phyloP scores from a whole-genome alignment of 2,888 invertebrate species.

The Iphiclides podalirius region DNA sequence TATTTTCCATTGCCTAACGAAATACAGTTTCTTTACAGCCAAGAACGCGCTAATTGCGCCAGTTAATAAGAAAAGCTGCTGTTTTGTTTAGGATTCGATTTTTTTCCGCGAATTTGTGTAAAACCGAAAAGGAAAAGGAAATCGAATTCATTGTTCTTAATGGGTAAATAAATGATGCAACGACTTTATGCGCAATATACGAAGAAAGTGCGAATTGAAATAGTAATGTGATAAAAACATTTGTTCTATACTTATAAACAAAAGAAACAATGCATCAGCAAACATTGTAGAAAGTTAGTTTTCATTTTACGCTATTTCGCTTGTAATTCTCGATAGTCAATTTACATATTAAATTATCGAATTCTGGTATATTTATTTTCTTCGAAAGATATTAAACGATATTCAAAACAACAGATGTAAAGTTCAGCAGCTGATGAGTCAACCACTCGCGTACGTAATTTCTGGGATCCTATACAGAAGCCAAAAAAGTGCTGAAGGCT shows the following conservation, averaged over 20 bases:
- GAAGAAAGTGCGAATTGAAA: background rate
- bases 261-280: no score
- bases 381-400: background rate
- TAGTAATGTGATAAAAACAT: no score
- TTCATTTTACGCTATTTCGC: no score
- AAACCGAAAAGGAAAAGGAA: slow-evolving; percentile 11
- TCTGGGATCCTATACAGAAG: background rate
- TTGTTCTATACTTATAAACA: no score
- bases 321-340: no score
- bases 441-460: background rate
- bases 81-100: background rate
- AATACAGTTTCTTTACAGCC: no score
- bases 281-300: no score
- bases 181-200: background rate
- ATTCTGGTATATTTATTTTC: no score
- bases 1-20: no score
- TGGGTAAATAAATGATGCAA: slow-evolving; percentile 1
- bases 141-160: slow-evolving; percentile 14
- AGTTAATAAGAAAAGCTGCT: no score
- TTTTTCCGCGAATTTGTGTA: slow-evolving; percentile 7
- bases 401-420: background rate
- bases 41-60: no score
- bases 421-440: background rate
- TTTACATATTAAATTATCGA: no score
- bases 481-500: background rate